Percentiles rank a stretch among this genome's conserved stretches.
Conservation (phyloP, 2,888 invertebrate genomes). For the Aplocera efformata region DNA sequence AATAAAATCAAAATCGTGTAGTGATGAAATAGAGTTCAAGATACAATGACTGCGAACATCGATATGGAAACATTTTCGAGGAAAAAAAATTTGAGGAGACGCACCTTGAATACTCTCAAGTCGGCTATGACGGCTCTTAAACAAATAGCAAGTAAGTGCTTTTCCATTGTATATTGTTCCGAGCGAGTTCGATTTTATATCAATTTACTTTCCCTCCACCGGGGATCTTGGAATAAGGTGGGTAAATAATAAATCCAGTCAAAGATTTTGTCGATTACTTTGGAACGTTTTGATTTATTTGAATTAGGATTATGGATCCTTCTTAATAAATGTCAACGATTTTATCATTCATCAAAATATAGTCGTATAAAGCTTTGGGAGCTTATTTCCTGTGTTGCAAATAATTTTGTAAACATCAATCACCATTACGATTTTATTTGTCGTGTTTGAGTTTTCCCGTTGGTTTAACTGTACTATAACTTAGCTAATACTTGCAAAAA, state of each 20-base stretch:
- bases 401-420: too few species aligned
- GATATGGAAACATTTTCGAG: conserved; percentile 70
- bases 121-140: conserved; percentile 69
- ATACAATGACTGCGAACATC: conserved; percentile 64
- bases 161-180: conserved; percentile 34
- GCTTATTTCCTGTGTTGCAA: too few species aligned
- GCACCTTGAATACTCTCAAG: conserved; percentile 69
- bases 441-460: too few species aligned
- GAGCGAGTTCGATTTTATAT: conserved; percentile 15
- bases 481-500: too few species aligned
- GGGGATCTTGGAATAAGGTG: conserved; percentile 1
- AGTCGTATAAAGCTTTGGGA: too few species aligned
- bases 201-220: conserved; percentile 20
- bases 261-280: too few species aligned
- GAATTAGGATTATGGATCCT: too few species aligned
- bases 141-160: conserved; percentile 73
- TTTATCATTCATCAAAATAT: too few species aligned
- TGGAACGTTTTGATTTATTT: too few species aligned
- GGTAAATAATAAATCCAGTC: not conserved
- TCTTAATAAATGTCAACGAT: too few species aligned
- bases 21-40: conserved; percentile 29
- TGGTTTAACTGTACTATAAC: too few species aligned
- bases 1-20: conserved; percentile 20
- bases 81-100: conserved; percentile 70
- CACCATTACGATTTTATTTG: too few species aligned